Base-by-base conservation (phyloP, 2,797 vertebrate genomes). In the Sebastes nivosus region DNA sequence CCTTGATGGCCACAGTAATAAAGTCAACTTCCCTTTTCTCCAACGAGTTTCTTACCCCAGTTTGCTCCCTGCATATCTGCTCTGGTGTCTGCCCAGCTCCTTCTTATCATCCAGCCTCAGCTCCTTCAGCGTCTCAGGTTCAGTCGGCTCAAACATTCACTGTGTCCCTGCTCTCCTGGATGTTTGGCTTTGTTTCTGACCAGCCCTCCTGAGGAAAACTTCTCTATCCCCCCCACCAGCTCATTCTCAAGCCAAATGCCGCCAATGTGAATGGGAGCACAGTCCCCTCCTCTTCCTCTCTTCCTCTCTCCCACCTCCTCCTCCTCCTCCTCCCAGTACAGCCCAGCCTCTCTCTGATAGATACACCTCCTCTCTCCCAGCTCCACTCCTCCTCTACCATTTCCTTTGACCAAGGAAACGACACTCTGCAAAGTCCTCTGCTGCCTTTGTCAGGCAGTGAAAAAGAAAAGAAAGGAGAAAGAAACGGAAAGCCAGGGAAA, bases 321-420 rank as follows among this genome's bases (percentile, higher is more conserved):
- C 79, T 36, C 58, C 59, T 61, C 46, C 50, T 24, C 24, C 24
- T 52, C 50, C 50, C 55, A 42, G 60, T 79, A 58, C 57, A 72
- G 88, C 70, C 80, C 84, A 79, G 65, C 77, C 89, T 82, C 80
- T 68, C 87, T 79, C 76, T 80, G 72, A 88, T 77, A 85, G 81
- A 89, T 82, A 91, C 89, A 87, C 89, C 91, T 88, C 88, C 92
- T 88, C 82, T 82, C 81, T 25, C 82, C 42, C 64, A 64, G 63
- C 88, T 81, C 80, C 82, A 68, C 83, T 90, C 84, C 87, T 85
- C 82, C 84, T 87, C 79, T 81, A 10, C 84, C 81, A 79, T 90
- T 92, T 89, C 85, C 91, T 93, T 87, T 89, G 82, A 88, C 84
- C 87, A 89, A 78, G 88, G 77, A 86, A 85, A 80, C 79, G 77